phyloP scores from a whole-genome alignment of 2,113 vertebrate genomes.

The Nesoenas mayeri region DNA sequence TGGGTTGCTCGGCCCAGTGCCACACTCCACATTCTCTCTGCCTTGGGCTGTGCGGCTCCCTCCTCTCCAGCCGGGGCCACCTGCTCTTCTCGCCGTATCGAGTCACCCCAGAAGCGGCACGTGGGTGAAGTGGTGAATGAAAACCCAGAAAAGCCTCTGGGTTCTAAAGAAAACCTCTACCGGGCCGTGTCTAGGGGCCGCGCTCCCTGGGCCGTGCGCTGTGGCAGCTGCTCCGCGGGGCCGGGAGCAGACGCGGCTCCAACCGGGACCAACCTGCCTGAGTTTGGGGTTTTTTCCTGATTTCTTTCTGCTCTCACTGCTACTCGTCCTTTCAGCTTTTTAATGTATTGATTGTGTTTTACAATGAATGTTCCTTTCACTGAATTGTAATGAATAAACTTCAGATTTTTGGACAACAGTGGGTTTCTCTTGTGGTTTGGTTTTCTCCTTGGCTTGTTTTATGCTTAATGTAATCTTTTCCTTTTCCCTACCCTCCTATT shows the following conservation, averaged over 20 bases:
- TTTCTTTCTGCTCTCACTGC: conserved; percentile 10
- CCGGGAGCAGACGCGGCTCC: not conserved
- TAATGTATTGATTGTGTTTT: conserved; percentile 62
- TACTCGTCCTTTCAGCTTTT: conserved; percentile 26
- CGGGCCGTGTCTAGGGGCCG: too few species aligned
- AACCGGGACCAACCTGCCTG: not conserved
- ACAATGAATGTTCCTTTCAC: conserved; percentile 65
- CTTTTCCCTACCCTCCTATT: not conserved
- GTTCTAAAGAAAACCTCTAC: too few species aligned
- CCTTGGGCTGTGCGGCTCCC: not conserved
- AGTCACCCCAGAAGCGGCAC: too few species aligned
- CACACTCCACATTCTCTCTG: not conserved
- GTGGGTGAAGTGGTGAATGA: too few species aligned
- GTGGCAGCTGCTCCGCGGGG: not conserved
- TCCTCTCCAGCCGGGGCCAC: too few species aligned
- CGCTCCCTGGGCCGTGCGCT: too few species aligned
- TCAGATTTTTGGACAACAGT: conserved; percentile 41
- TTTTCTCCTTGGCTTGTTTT: not conserved
- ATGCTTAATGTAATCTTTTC: not conserved
- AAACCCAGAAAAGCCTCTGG: too few species aligned
- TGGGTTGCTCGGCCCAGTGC: not conserved
- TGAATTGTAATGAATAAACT: conserved; percentile 64
- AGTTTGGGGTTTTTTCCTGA: not conserved
- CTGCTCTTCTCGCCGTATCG: too few species aligned
- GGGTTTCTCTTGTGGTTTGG: not conserved